These are phyloP conservation scores for Chironomus riparius DNA, from an alignment of 2,888 invertebrate genomes.

Conservation along the genomic window DNA sequence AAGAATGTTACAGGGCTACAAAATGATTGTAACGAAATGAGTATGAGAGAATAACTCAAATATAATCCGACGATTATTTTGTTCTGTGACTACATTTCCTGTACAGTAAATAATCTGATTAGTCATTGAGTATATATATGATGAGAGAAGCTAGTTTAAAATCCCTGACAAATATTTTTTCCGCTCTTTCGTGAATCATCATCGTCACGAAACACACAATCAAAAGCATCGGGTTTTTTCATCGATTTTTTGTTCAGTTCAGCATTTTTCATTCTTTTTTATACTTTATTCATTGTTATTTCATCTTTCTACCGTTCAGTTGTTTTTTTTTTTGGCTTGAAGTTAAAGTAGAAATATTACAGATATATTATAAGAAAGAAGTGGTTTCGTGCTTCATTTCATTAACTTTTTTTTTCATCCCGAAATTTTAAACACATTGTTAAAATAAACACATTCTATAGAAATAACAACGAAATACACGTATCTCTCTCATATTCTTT, in stretches of 20 bases:
- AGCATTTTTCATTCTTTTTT: slow-evolving; percentile 5
- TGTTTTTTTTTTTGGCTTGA: neutral
- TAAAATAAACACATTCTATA: neutral
- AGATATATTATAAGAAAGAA: neutral
- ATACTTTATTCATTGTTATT: slow-evolving; percentile 15
- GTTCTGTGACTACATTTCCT: too few species aligned
- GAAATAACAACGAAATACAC: neutral
- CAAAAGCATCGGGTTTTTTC: slow-evolving; percentile 14
- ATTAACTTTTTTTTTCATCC: neutral
- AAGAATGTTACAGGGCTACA: slow-evolving; percentile 16
- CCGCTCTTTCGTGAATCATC: slow-evolving; percentile 19
- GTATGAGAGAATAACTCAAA: too few species aligned
- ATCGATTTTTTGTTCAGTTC: slow-evolving; percentile 20
- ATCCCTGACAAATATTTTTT: neutral
- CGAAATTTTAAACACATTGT: neutral
- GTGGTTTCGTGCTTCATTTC: slow-evolving; percentile 12
- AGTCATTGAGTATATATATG: too few species aligned
- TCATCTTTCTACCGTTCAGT: slow-evolving; percentile 4
- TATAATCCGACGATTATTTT: too few species aligned
- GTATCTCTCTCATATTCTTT: neutral
- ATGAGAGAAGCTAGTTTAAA: too few species aligned
- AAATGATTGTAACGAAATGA: neutral
- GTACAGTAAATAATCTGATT: too few species aligned
- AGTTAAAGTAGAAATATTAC: neutral
- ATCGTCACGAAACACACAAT: slow-evolving; percentile 7